phyloP scores from a whole-genome alignment of 2,113 vertebrate genomes.

The Nannospalax galili region DNA sequence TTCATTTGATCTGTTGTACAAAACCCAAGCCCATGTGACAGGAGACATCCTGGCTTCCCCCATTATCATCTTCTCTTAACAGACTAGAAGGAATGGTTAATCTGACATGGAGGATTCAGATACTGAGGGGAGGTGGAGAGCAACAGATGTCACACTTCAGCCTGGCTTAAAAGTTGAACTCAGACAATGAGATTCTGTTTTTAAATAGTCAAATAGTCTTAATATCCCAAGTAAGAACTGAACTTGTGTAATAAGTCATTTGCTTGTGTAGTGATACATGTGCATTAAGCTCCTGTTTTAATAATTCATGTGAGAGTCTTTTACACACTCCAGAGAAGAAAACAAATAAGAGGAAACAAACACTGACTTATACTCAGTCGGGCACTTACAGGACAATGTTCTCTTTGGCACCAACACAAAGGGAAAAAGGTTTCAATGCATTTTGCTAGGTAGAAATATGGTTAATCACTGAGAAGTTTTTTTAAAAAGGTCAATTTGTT shows the following conservation, averaged over 20 bases:
- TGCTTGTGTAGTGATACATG: not conserved
- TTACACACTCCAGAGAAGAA: not conserved
- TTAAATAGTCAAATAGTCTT: not conserved
- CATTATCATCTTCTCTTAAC: not conserved
- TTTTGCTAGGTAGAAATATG: not conserved
- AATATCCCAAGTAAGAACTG: not conserved
- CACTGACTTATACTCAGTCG: not conserved
- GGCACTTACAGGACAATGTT: not conserved
- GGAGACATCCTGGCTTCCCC: not conserved
- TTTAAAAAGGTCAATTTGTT: not conserved
- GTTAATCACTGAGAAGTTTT: not conserved
- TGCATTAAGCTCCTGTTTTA: not conserved
- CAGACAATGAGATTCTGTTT: not conserved
- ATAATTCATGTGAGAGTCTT: not conserved
- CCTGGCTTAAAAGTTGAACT: not conserved
- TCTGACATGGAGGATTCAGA: not conserved
- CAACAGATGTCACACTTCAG: not conserved
- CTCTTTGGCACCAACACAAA: not conserved
- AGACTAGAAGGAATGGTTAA: fast-evolving
- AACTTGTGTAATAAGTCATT: not conserved
- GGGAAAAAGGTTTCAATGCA: not conserved
- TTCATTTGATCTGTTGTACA: not conserved
- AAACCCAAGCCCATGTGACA: not conserved
- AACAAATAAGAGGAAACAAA: not conserved
- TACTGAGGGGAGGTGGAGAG: not conserved